phyloP scores from a whole-genome alignment of 1,140 invertebrate genomes.

The Neodiprion lecontei region DNA sequence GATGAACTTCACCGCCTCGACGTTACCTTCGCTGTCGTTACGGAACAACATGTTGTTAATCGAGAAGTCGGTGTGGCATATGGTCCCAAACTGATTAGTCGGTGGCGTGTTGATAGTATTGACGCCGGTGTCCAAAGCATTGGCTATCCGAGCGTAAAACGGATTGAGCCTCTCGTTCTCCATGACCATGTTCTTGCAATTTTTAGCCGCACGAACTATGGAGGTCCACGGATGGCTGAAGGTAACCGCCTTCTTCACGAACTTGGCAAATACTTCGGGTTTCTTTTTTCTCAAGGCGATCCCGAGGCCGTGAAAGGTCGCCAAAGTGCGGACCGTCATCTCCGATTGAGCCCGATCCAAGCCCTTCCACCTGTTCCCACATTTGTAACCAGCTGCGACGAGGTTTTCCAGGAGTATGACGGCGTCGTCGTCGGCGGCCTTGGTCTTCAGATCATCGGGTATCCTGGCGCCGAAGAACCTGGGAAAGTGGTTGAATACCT shows the following conservation, averaged over 20 bases:
- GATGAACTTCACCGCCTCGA: neutral
- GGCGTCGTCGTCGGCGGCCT: neutral
- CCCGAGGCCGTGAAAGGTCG: constrained; percentile 18
- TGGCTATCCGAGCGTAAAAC: too few relatives aligned
- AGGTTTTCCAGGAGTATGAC: neutral
- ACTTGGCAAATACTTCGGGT: neutral
- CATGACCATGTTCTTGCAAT: too few relatives aligned
- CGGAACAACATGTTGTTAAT: neutral
- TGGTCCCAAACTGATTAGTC: neutral
- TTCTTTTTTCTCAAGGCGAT: constrained; percentile 13
- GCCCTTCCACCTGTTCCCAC: neutral
- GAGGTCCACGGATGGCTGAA: too few relatives aligned
- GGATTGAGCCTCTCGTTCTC: too few relatives aligned
- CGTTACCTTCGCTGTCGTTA: neutral
- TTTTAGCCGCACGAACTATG: too few relatives aligned
- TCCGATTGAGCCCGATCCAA: neutral
- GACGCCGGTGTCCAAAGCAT: too few relatives aligned
- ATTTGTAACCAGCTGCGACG: neutral
- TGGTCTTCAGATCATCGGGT: constrained; percentile 46
- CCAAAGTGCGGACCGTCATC: neutral
- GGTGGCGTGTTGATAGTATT: too few relatives aligned
- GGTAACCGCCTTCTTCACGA: neutral
- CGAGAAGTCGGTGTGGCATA: neutral
- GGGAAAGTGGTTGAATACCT: constrained; percentile 58
- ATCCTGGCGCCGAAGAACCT: constrained; percentile 64